phyloP scores from a whole-genome alignment of 2,113 vertebrate species.

The mouse (Mus musculus) region DNA sequence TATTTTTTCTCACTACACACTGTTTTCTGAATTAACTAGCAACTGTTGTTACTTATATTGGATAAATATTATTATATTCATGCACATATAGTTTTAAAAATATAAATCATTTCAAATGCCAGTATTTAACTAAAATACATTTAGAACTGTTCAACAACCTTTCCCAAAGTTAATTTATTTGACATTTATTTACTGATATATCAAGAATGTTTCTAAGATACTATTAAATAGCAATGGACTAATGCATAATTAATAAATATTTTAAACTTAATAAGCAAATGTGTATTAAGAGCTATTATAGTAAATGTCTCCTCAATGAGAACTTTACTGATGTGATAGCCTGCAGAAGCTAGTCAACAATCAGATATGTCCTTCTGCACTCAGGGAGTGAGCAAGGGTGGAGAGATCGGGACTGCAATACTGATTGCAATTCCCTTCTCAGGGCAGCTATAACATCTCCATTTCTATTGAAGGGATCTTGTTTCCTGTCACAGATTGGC shows the following conservation, averaged over 20 bases:
- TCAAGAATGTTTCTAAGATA: not conserved
- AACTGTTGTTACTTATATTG: not conserved
- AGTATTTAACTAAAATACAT: not conserved
- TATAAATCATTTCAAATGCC: conserved; percentile 1
- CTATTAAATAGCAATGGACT: not conserved
- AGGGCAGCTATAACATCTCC: not conserved
- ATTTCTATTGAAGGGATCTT: not conserved
- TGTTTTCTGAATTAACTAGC: not conserved
- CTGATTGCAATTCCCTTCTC: not conserved
- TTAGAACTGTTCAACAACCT: not conserved
- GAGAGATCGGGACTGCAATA: not conserved
- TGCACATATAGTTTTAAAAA: not conserved
- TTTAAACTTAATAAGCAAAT: not conserved
- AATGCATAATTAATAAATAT: not conserved
- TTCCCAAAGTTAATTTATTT: not conserved
- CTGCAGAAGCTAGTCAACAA: not conserved
- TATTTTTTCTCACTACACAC: not conserved
- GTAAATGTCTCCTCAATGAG: not conserved
- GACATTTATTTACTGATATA: not conserved
- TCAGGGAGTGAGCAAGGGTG: not conserved
- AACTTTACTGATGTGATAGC: not conserved
- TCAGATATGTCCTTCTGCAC: not conserved
- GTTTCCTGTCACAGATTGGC: not conserved
- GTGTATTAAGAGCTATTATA: not conserved
- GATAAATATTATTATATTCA: not conserved